A percentile compares a stretch with the other conserved stretches of the same genome.
These are phyloP conservation scores for Paramormyrops kingsleyae DNA, from an alignment of 2,113 vertebrate species.

Conservation along the genomic window DNA sequence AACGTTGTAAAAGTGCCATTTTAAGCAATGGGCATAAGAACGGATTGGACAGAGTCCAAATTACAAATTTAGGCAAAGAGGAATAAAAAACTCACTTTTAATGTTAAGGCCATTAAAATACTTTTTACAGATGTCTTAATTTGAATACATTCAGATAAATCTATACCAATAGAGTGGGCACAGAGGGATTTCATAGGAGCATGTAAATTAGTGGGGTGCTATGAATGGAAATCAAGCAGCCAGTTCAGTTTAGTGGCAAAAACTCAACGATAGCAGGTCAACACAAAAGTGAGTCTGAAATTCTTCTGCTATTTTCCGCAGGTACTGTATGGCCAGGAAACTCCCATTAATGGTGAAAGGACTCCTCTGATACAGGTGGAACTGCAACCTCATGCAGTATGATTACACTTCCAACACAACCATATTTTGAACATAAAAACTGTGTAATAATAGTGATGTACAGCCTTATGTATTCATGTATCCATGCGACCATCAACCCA, in stretches of 20 bases:
- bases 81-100: conserved; percentile 9
- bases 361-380: no score
- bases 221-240: background rate
- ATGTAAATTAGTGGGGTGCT: background rate
- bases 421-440: conserved; percentile 6
- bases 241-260: background rate
- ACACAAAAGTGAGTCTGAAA: background rate
- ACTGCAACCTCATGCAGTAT: background rate
- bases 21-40: conserved; percentile 47
- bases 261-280: background rate
- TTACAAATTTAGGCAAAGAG: conserved; percentile 44
- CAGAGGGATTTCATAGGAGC: background rate
- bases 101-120: conserved; percentile 29
- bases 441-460: background rate
- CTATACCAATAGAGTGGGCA: conserved; percentile 17
- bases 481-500: background rate
- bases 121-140: conserved; percentile 34
- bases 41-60: conserved; percentile 55
- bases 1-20: conserved; percentile 45
- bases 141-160: conserved; percentile 50
- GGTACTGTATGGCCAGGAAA: background rate
- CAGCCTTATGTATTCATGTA: background rate
- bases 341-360: background rate
- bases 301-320: background rate
- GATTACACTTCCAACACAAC: conserved; percentile 1